Conservation (phyloP, 2,797 vertebrate species). For the Periparus ater region DNA sequence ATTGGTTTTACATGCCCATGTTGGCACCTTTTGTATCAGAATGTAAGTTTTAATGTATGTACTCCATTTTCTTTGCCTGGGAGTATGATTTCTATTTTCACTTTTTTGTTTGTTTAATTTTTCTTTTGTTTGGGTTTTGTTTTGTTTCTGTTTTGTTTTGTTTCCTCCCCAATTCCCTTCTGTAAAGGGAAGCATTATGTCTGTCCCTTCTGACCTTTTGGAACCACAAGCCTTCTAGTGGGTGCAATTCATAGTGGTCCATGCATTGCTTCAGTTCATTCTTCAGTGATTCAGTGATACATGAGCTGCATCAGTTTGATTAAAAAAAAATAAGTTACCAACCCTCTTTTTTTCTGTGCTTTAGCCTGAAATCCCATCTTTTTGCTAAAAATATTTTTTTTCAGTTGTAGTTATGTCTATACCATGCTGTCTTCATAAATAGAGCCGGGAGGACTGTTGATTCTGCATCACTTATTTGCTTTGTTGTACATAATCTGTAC, state of each 20-base stretch:
- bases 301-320: neutral
- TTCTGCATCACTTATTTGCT: neutral
- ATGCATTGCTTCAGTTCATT: neutral
- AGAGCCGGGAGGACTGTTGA: neutral
- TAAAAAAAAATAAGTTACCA: neutral
- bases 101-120: too few relatives aligned
- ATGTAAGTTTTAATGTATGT: neutral
- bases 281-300: neutral
- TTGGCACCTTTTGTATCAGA: neutral
- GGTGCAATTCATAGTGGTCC: neutral
- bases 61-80: neutral
- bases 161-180: rapidly evolving
- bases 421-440: neutral
- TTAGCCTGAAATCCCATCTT: neutral
- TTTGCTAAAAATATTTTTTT: neutral
- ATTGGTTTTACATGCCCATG: neutral
- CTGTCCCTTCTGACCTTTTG: neutral
- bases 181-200: neutral
- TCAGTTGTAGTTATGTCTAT: neutral
- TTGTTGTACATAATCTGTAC: neutral
- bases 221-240: neutral
- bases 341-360: neutral
- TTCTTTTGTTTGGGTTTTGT: neutral
- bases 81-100: neutral
- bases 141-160: too few relatives aligned